phyloP scores from a whole-genome alignment of 2,888 invertebrate genomes.

The Cephonodes hylas region DNA sequence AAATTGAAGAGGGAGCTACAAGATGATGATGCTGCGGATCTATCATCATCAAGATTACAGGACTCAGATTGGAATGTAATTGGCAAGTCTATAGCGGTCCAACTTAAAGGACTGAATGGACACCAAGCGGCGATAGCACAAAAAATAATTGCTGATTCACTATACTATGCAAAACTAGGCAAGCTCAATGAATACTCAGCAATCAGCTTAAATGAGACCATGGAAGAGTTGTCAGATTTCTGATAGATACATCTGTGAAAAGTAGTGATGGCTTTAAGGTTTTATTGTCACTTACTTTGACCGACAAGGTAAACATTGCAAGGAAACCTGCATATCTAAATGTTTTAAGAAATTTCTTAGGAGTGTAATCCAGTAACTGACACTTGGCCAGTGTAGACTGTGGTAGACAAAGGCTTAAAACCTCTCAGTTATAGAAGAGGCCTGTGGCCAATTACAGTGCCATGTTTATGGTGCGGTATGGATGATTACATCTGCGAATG shows the following conservation, averaged over 20 bases:
- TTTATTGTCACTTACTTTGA: too few species aligned
- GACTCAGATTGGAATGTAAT: constrained; percentile 17
- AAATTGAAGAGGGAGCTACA: not conserved
- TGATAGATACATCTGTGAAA: not conserved
- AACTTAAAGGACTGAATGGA: constrained; percentile 17
- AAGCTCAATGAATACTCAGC: constrained; percentile 15
- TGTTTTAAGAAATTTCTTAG: too few species aligned
- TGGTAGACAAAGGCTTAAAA: too few species aligned
- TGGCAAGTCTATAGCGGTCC: constrained; percentile 20
- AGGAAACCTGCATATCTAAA: too few species aligned
- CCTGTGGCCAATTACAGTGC: too few species aligned
- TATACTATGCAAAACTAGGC: constrained; percentile 23
- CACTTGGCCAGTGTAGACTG: too few species aligned
- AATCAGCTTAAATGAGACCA: not conserved
- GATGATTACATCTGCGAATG: too few species aligned
- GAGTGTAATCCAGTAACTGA: too few species aligned
- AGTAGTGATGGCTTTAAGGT: too few species aligned
- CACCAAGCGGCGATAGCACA: constrained; percentile 20
- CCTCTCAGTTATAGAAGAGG: too few species aligned
- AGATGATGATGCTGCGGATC: not conserved
- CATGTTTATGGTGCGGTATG: too few species aligned
- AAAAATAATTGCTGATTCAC: constrained; percentile 22
- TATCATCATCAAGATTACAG: not conserved
- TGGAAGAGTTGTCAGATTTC: not conserved
- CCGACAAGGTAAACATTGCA: too few species aligned